phyloP scores from a whole-genome alignment of 2,113 vertebrate genomes.

The Phrynosoma blainvillii region DNA sequence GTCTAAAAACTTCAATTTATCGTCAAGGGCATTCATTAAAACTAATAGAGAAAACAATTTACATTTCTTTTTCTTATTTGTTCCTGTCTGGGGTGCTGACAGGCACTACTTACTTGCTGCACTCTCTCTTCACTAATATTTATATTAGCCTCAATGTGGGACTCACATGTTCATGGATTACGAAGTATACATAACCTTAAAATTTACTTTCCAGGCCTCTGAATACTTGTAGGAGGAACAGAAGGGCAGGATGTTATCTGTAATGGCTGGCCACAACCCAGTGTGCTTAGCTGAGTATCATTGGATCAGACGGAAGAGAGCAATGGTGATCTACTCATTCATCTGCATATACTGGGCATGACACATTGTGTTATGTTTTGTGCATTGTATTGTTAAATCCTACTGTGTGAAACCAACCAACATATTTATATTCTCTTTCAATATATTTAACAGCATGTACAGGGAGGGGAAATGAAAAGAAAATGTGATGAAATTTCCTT shows the following conservation, averaged over 20 bases:
- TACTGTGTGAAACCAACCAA: not conserved
- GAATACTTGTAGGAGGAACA: not conserved
- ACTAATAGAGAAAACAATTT: constrained; percentile 9
- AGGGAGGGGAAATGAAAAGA: too few species aligned
- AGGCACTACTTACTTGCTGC: not conserved
- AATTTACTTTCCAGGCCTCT: not conserved
- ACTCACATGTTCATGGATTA: not conserved
- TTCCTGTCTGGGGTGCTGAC: not conserved
- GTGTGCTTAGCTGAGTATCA: not conserved
- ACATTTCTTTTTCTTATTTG: not conserved
- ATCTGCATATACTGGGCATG: not conserved
- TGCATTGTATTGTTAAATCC: not conserved
- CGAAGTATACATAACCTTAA: not conserved
- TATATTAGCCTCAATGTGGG: not conserved
- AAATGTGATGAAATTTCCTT: not conserved
- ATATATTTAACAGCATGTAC: not conserved
- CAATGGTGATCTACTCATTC: not conserved
- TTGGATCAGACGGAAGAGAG: not conserved
- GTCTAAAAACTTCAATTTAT: constrained; percentile 31
- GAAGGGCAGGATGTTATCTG: not conserved
- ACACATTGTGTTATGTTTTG: not conserved
- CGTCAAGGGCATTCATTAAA: constrained; percentile 2
- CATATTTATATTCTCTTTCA: not conserved
- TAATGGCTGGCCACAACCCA: not conserved
- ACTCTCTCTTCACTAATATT: constrained; percentile 2